A percentile compares a stretch with the other conserved stretches of the same genome.
Evolutionary conservation across 2,888 invertebrate genomes (phyloP).

Genomic region (Neelides folsomi): DNA sequence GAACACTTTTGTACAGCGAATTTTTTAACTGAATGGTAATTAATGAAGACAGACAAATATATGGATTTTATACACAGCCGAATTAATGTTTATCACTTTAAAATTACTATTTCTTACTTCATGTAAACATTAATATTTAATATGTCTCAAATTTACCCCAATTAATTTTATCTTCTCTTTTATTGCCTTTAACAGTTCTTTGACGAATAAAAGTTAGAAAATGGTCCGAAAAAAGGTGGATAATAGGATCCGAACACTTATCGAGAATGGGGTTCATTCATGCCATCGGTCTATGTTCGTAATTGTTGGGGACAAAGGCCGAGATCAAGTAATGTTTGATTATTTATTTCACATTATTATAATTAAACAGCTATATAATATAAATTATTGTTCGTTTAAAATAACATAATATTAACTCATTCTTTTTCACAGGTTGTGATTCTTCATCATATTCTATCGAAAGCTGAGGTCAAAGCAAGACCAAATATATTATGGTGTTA

Average conservation of each 20-base stretch:
- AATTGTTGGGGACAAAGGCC: constrained; percentile 86
- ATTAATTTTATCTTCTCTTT: too few relatives aligned
- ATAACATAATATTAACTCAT: neutral
- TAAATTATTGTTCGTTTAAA: neutral
- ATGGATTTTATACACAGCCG: too few relatives aligned
- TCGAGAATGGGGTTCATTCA: constrained; percentile 87
- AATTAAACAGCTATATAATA: neutral
- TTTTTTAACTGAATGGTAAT: too few relatives aligned
- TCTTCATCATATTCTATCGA: constrained; percentile 92
- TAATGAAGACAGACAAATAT: too few relatives aligned
- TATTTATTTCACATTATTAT: neutral
- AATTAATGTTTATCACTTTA: too few relatives aligned
- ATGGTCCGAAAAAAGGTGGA: constrained; percentile 74
- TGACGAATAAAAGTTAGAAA: too few relatives aligned
- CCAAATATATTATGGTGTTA: constrained; percentile 98
- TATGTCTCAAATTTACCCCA: too few relatives aligned
- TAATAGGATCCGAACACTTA: constrained; percentile 82
- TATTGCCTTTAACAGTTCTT: too few relatives aligned
- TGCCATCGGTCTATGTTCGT: constrained; percentile 89
- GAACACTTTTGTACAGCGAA: too few relatives aligned
- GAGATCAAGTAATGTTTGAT: constrained; percentile 63
- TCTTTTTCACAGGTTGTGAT: constrained; percentile 62
- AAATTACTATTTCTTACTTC: too few relatives aligned
- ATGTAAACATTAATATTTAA: too few relatives aligned
- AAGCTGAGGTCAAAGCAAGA: constrained; percentile 79